A percentile compares a stretch with the other conserved stretches of the same genome.
phyloP scores from a whole-genome alignment of 2,797 vertebrate genomes.

The Periparus ater region DNA sequence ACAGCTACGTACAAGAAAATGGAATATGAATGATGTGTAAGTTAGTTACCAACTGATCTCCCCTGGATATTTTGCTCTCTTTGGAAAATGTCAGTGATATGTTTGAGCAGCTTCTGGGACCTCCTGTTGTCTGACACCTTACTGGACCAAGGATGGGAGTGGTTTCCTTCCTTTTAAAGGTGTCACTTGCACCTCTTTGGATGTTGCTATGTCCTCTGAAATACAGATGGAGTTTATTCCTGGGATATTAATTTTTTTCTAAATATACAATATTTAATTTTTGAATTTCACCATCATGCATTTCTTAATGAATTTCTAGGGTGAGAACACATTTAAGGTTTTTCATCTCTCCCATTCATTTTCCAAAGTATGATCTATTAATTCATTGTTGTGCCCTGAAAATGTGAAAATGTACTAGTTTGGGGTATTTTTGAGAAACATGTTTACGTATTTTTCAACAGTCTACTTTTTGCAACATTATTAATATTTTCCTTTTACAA shows the following conservation, averaged over 20 bases:
- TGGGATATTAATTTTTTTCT: neutral
- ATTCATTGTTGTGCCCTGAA: neutral
- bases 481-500: slow-evolving; percentile 38
- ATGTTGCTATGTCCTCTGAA: neutral
- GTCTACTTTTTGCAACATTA: neutral
- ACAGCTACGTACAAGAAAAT: neutral
- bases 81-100: neutral
- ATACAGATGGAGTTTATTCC: neutral
- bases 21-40: neutral
- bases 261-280: neutral
- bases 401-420: neutral
- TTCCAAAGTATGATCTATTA: neutral
- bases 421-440: fast-evolving
- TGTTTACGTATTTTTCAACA: neutral
- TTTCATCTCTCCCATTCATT: neutral
- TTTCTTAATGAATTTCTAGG: neutral
- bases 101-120: neutral
- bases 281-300: neutral
- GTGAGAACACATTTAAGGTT: neutral
- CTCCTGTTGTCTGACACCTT: neutral
- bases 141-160: neutral
- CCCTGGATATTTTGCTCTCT: neutral
- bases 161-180: neutral
- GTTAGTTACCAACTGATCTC: neutral
- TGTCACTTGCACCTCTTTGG: neutral